Conservation (phyloP, 64 coral and sea anemone species). For the Dendronephthya gigantea region DNA sequence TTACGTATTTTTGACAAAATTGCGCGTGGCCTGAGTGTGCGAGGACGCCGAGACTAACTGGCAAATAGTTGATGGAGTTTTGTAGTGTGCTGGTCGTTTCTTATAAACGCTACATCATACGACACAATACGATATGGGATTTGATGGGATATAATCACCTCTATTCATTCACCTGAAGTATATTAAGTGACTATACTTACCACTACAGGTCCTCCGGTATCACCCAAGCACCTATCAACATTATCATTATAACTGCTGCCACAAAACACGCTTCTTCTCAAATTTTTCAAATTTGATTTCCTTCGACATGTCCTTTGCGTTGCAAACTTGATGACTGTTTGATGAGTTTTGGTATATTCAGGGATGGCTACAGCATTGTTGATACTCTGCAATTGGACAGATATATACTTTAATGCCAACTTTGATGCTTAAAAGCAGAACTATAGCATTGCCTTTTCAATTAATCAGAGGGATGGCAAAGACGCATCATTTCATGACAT, state of each 20-base stretch:
- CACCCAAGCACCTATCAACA: conserved; percentile 57
- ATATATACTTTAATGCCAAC: background rate
- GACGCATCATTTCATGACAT: no score
- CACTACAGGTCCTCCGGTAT: conserved; percentile 44
- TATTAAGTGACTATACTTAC: no score
- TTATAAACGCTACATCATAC: no score
- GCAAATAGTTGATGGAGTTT: no score
- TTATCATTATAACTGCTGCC: conserved; percentile 27
- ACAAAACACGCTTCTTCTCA: conserved; percentile 43
- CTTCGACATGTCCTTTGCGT: conserved; percentile 37
- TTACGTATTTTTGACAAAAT: no score
- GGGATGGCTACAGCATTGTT: background rate
- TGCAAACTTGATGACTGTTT: conserved; percentile 46
- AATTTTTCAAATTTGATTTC: conserved; percentile 41
- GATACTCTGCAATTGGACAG: background rate
- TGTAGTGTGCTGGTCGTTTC: background rate
- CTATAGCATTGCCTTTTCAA: background rate
- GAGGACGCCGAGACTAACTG: no score
- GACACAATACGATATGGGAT: no score
- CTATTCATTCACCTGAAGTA: background rate
- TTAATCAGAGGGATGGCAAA: background rate
- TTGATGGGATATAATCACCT: no score
- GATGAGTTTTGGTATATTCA: conserved; percentile 28
- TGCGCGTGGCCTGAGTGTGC: no score
- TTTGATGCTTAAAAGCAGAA: background rate